A percentile compares a stretch with the other conserved stretches of the same genome.
Evolutionary conservation across 2,113 vertebrate species (phyloP).

Genomic region (Suricata suricatta): DNA sequence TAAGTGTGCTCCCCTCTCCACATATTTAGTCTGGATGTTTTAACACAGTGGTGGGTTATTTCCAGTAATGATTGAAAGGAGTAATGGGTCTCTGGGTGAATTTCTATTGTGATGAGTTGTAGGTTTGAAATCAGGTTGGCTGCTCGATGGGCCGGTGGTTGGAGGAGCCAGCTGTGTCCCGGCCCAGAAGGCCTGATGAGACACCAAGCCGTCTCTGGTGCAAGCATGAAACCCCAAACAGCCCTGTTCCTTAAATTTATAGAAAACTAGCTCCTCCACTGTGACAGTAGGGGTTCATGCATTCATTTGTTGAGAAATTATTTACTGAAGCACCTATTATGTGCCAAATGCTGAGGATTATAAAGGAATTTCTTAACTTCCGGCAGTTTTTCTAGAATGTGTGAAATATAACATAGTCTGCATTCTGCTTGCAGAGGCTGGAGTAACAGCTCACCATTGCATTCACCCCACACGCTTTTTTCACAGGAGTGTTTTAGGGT

Average conservation of each 20-base stretch:
- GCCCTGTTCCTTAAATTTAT: background rate
- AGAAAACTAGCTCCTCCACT: background rate
- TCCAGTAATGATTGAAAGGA: background rate
- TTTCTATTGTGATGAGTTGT: background rate
- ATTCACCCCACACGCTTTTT: background rate
- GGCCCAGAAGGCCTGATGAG: background rate
- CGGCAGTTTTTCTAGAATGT: background rate
- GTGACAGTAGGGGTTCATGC: background rate
- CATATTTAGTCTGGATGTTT: background rate
- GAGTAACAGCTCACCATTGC: background rate
- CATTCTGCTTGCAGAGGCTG: background rate
- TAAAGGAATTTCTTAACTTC: background rate
- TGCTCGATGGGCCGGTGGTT: background rate
- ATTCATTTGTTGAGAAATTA: background rate
- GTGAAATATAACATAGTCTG: background rate
- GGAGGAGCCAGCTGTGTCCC: background rate
- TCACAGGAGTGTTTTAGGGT: background rate
- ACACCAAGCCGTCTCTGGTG: background rate
- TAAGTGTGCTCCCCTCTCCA: background rate
- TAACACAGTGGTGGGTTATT: background rate
- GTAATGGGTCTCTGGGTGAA: background rate
- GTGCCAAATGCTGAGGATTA: background rate
- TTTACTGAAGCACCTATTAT: constrained; percentile 3
- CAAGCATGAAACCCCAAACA: background rate
- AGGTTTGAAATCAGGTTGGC: background rate